Evolutionary conservation across 2,888 invertebrate genomes (phyloP), one percentile per base, ranked within the genome.

Genomic region (Apantesis nais): DNA sequence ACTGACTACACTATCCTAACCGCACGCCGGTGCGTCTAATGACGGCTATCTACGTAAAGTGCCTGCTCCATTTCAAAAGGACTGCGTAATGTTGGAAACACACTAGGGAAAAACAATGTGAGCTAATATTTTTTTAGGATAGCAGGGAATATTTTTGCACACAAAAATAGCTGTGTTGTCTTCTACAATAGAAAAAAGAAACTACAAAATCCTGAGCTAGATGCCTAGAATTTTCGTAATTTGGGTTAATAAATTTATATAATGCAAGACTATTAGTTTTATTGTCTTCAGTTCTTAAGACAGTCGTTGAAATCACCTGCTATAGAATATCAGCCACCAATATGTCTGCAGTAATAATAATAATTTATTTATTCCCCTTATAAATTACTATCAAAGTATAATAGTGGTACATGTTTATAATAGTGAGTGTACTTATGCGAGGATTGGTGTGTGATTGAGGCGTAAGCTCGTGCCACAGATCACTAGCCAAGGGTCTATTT

Each of bases 1-100:
- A 80, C 72, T 74, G 78, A 75, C 75, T 80, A 81, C 78, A 81
- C 82, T 81, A 78, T 74, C 81, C 78, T 73, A 78, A 74, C 76
- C 76, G 58, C 58, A 29, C 58, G 66, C 74, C 75, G 78, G 72
- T 73, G 75, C 68, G 34, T 75, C 74, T 82, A 82, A 82, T 81
- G 82, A 70, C 70, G n/a, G 74, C 79, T 78, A 82, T 82, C 78
- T 81, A 67, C 68, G 75, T 71, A 77, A 81, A 82, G 79, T 81
- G 79, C 70, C 70, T n/a, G 75, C 67, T 70, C 81, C 72, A 82
- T 82, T 82, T 78, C 67, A n/a, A 66, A 67, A 68, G 74, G 65
- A 67, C 68, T 60, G 12, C 34, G 78, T 74, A 73, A 79, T 75
- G 80, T 68, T 74, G 22, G 74, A 16, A 74, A 62, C 69, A 80